Evolutionary conservation across 2,113 vertebrate genomes (phyloP).

Genomic region (Ammospiza nelsoni): DNA sequence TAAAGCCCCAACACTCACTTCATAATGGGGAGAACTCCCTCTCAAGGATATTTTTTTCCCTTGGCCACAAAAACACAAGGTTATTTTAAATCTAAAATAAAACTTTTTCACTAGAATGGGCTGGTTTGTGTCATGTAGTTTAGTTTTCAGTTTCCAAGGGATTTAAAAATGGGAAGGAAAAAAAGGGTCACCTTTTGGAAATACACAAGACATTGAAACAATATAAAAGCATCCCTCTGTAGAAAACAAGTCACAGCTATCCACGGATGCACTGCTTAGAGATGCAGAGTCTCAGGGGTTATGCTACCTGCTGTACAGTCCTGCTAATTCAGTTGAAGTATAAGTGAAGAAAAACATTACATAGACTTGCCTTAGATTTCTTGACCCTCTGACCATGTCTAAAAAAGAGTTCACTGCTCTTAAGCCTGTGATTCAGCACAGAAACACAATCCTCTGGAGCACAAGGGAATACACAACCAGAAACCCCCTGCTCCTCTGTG

Average conservation of each 20-base stretch:
- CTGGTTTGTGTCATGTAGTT: fast-evolving
- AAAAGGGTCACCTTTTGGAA: neutral
- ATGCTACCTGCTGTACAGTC: neutral
- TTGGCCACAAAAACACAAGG: neutral
- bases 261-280: neutral
- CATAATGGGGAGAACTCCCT: neutral
- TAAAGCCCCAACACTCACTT: neutral
- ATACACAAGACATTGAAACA: neutral
- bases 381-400: neutral
- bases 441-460: neutral
- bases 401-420: neutral
- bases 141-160: neutral
- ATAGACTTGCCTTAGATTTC: neutral
- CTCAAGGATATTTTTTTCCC: neutral
- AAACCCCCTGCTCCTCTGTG: neutral
- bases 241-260: neutral
- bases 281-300: neutral
- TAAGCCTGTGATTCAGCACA: neutral
- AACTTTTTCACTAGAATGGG: neutral
- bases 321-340: neutral
- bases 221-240: neutral
- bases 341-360: neutral
- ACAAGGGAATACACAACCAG: neutral
- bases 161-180: neutral
- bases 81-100: neutral